Base-by-base conservation (phyloP, 2,113 vertebrate genomes). In the Nycticebus coucang region DNA sequence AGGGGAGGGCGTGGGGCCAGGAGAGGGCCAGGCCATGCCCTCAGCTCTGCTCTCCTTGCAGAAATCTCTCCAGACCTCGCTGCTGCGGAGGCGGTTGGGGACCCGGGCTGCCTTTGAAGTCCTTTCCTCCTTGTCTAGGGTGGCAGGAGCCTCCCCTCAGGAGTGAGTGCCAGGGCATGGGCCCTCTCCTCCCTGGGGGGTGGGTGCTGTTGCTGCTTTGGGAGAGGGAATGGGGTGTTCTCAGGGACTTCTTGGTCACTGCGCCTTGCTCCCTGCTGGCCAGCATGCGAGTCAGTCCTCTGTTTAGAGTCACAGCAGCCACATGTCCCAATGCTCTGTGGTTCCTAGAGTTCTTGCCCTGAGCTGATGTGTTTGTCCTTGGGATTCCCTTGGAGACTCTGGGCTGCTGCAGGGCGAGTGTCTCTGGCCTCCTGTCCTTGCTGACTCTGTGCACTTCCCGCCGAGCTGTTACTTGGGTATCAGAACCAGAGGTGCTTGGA, bases 41-140 rank as follows among this genome's bases (percentile, higher is more conserved):
- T 89, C 74, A 64, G 33, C 11, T 6, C 30, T 19, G 0, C 57
- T 37, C n/a, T 24, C 91, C 89, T 59, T 87, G 66, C 96, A 99
- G 99, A 99, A 99, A 97, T 99, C 99, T 0, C 98, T 99, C 28
- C 99, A 99, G 97, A 99, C 99, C 0, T 99, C 99, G 0, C 98
- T 99, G 96, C 98, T 99, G 71, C 98, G 99, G 97, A 99, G 99
- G 55, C 98, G 99, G 14, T 97, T 99, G 92, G 99, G 99, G 28
- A 99, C 99, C 95, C 98, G 99, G 68, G 99, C 99, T 14, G 99
- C 99, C 0, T 99, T 99, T 81, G 99, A 99, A 96, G 99, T 99
- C 79, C 99, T 99, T 30, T 98, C 98, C 92, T 99, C 98, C 74
- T 41, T 64, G 91, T 94, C 37, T 0, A 95, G 18, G 5, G 96